Evolutionary conservation across 2,888 invertebrate genomes (phyloP).

Genomic region (Achlya flavicornis): DNA sequence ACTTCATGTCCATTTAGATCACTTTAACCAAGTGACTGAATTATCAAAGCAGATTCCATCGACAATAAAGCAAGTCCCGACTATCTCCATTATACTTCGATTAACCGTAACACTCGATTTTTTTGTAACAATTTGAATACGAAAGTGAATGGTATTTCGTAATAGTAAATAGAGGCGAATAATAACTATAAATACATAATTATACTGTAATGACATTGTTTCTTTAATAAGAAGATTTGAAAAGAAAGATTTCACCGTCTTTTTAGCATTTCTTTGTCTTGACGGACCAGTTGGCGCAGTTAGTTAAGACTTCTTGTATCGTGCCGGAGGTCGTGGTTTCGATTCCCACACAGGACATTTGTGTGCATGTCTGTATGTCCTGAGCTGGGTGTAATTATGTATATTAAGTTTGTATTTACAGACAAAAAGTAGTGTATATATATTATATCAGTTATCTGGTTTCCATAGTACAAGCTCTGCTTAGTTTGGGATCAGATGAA

Average conservation of each 20-base stretch:
- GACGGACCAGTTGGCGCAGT: neutral
- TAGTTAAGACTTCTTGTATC: too few species aligned
- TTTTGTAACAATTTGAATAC: slow-evolving; percentile 8
- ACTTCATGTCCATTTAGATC: too few species aligned
- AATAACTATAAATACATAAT: neutral
- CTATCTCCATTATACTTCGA: neutral
- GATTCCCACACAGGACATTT: too few species aligned
- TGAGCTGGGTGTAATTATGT: too few species aligned
- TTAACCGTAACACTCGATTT: slow-evolving; percentile 1
- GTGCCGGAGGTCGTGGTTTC: too few species aligned
- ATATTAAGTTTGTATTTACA: too few species aligned
- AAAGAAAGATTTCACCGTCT: neutral
- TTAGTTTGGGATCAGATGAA: too few species aligned
- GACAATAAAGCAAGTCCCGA: neutral
- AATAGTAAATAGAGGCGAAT: neutral
- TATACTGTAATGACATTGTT: neutral
- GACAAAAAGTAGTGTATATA: too few species aligned
- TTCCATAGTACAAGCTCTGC: too few species aligned
- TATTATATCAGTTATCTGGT: too few species aligned
- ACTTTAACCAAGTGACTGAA: neutral
- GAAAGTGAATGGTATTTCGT: slow-evolving; percentile 5
- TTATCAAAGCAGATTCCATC: neutral
- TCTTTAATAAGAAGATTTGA: neutral
- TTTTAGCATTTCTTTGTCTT: neutral
- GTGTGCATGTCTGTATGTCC: too few species aligned